phyloP scores from a whole-genome alignment of 2,797 vertebrate species.

The Chiroxiphia lanceolata region DNA sequence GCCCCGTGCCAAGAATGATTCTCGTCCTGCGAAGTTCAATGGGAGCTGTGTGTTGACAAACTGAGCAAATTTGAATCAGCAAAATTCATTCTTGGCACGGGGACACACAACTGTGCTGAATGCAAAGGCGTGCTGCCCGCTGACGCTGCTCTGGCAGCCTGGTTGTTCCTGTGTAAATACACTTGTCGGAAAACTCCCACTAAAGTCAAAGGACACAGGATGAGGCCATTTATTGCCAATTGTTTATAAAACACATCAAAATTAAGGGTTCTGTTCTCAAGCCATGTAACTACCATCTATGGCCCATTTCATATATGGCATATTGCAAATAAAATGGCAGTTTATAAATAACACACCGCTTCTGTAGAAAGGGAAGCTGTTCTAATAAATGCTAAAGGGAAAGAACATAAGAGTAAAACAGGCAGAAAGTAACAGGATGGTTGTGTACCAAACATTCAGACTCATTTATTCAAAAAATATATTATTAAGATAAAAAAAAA shows the following conservation, averaged over 20 bases:
- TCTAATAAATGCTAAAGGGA: not conserved
- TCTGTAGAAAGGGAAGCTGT: not conserved
- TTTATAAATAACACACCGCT: not conserved
- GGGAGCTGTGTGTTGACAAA: constrained; percentile 56
- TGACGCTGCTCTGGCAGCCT: not conserved
- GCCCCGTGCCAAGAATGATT: constrained; percentile 52
- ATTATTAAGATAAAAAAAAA: not conserved
- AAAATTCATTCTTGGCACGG: constrained; percentile 39
- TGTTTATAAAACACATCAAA: constrained; percentile 58
- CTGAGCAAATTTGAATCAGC: constrained; percentile 36
- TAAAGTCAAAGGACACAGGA: constrained; percentile 16
- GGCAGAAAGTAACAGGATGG: not conserved
- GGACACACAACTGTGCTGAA: not conserved
- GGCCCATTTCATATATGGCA: not conserved
- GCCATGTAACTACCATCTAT: not conserved
- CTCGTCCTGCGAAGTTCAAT: not conserved
- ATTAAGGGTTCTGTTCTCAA: constrained; percentile 45
- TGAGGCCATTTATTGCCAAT: constrained; percentile 38
- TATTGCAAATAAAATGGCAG: constrained; percentile 31
- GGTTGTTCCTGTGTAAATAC: not conserved
- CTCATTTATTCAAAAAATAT: not conserved
- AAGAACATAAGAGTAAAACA: not conserved
- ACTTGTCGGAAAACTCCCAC: not conserved
- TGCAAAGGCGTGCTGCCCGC: not conserved
- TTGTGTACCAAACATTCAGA: not conserved